Evolutionary conservation across 2,113 vertebrate genomes (phyloP), one percentile per base, ranked within the genome.

Genomic region (Gymnogyps californianus): DNA sequence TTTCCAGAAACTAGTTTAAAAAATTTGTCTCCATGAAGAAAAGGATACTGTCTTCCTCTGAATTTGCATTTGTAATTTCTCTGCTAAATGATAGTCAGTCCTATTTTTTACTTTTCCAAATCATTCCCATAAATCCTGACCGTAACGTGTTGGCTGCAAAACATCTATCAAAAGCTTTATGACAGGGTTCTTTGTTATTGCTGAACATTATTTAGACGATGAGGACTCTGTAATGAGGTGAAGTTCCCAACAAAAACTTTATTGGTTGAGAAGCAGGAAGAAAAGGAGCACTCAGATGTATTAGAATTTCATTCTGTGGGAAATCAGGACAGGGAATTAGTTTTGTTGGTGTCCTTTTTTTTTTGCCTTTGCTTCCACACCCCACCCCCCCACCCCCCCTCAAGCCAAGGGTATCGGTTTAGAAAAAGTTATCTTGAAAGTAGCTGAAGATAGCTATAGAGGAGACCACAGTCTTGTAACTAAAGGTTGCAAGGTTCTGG

Each of bases 11-110:
- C 84, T 95, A 90, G 96, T 98, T 98, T 94, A 69, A 93, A 97
- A 97, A 98, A 97, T 93, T 79, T 93, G 92, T 94, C 72, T 96
- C 34, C 74, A 61, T 76, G 94, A 96, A 97, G 94, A 96, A 97
- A 97, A 94, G 90, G 93, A 91, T 97, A 72, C 90, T 91, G 64
- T 97, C 94, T 97, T 89, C 70, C 65, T 94, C 87, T 90, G 88
- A 97, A 98, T 98, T 98, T 97, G 80, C 94, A 83, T 98, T 95
- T 98, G 55, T 95, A 96, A 97, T 97, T 96, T 94, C 89, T 96
- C 75, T 88, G 83, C 94, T 96, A 97, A 97, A 89, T 96, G 94
- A 89, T 47, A 91, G 54, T 93, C 67, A 95, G 76, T 88, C 52
- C 25, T 87, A 42, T 76, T 75, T 87, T 94, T 96, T 52, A 31